These are phyloP conservation scores for Australoheros facetus DNA, from an alignment of 2,797 vertebrate species.

Conservation along the genomic window DNA sequence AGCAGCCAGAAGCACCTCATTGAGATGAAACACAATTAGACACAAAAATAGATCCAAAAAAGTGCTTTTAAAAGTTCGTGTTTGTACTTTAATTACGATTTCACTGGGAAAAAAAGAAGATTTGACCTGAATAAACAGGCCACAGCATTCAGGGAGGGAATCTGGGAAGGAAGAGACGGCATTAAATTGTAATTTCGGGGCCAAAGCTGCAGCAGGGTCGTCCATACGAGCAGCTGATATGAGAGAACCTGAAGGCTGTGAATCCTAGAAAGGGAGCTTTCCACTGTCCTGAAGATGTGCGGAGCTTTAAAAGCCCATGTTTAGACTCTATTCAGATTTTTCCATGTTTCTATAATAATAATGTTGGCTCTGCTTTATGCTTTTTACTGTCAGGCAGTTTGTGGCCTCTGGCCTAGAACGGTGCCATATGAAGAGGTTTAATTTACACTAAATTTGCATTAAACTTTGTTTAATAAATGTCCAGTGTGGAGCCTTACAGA, in stretches of 20 bases:
- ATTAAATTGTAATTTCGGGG: background rate
- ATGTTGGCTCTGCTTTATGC: background rate
- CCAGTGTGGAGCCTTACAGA: background rate
- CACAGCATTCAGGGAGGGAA: background rate
- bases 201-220: background rate
- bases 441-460: background rate
- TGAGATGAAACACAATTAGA: too few relatives aligned
- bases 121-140: background rate
- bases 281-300: background rate
- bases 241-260: too few relatives aligned
- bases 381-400: background rate
- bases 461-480: rapidly evolving
- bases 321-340: background rate
- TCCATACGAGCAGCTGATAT: rapidly evolving
- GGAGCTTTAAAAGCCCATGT: background rate
- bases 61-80: too few relatives aligned
- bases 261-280: background rate
- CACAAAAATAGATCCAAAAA: too few relatives aligned
- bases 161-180: background rate
- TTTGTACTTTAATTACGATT: too few relatives aligned
- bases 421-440: background rate
- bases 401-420: background rate
- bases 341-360: background rate
- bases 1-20: background rate
- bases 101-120: background rate